Conservation (phyloP, 2,113 vertebrate genomes). For the Ictidomys tridecemlineatus region DNA sequence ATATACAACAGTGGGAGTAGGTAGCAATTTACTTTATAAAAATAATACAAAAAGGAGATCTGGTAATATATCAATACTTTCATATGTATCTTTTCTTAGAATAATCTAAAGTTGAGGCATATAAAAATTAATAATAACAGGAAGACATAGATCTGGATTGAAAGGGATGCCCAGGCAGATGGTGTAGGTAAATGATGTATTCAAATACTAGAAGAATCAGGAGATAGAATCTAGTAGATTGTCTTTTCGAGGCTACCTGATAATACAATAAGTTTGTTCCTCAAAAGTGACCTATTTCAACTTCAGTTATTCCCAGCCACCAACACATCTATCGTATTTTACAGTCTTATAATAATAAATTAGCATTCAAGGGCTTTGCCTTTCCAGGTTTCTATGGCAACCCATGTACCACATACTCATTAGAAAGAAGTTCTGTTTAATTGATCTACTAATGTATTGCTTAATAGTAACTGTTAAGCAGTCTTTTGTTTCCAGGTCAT, state of each 20-base stretch:
- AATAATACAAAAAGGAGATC: neutral
- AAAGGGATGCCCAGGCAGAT: neutral
- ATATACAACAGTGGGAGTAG: neutral
- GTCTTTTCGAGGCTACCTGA: neutral
- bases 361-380: conserved; percentile 84
- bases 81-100: neutral
- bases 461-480: conserved; percentile 97
- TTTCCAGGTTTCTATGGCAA: conserved; percentile 88
- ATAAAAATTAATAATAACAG: neutral
- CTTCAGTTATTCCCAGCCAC: conserved; percentile 38
- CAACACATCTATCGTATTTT: conserved; percentile 78
- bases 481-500: conserved; percentile 99
- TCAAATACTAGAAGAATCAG: neutral
- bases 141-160: neutral
- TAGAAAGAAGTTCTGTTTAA: conserved; percentile 97
- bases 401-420: conserved; percentile 87
- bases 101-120: neutral
- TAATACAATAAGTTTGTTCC: conserved; percentile 37
- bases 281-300: conserved; percentile 61
- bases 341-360: conserved; percentile 82
- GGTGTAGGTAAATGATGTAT: neutral
- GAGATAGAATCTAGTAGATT: neutral
- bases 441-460: conserved; percentile 99
- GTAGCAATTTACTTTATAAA: neutral
- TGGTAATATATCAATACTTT: neutral